Evolutionary conservation across 2,113 vertebrate genomes (phyloP), one percentile per base, ranked within the genome.

Genomic region (Lutjanus erythropterus): DNA sequence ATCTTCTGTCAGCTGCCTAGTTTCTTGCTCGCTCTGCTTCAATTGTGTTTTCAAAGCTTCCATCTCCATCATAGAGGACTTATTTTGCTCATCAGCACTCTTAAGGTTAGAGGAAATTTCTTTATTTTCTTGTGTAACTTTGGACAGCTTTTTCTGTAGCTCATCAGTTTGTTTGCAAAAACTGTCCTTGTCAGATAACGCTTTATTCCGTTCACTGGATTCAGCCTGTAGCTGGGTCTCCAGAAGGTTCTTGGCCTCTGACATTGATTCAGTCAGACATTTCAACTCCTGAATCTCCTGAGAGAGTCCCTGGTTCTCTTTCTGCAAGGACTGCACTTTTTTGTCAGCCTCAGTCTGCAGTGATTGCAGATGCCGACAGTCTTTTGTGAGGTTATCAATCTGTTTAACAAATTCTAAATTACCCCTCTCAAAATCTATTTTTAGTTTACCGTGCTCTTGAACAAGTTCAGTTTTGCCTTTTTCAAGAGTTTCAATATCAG

Each of bases 61-160:
- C 18, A 95, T 94, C 49, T 96, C 94, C 29, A 91, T 86, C 39
- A 71, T 58, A 59, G 96, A 92, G 25, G 78, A 81, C 55, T 86
- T 88, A 62, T 93, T 96, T 81, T 96, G 95, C 25, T 94, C 94
- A 59, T 94, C 88, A 27, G 89, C 89, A 3, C 95, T 93, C 56
- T 95, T 87, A 27, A 97, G 88, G 27, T 75, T 91, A 71, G 90
- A 86, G 6, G 93, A 94, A 18, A 96, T 71, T 9, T 96, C 94
- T 1, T 86, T 59, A 31, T 96, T 95, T 12, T 96, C 95, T 60
- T 86, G 80, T n/a, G 87, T 93, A 77, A 96, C 49, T 47, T 84
- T 47, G 0, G 74, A 87, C 37, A 96, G 81, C 6, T 90, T 90
- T 4, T 77, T 90, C 81, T 91, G 92, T 68, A 97, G 86, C 3